A percentile compares a stretch with the other conserved stretches of the same genome.
Conservation (phyloP, 30 jellyfish, hydroid and myxozoan genomes). For the Turritopsis rubra region DNA sequence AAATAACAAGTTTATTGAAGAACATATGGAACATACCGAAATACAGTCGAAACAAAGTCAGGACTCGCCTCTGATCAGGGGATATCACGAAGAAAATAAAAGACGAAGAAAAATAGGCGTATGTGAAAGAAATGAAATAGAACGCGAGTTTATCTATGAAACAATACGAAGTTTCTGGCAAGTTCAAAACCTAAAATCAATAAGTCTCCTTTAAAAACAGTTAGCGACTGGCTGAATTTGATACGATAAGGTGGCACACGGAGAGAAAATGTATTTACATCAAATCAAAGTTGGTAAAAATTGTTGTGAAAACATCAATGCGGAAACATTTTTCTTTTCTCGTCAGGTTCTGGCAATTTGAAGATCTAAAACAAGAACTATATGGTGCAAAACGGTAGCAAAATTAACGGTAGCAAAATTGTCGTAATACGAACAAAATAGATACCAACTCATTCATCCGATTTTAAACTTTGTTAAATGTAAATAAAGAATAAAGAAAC, state of each 20-base stretch:
- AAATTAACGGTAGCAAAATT: too few relatives aligned
- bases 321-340: too few relatives aligned
- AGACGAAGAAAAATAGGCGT: slow-evolving; percentile 14
- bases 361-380: too few relatives aligned
- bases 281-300: not conserved
- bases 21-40: not conserved
- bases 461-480: too few relatives aligned
- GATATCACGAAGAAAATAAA: not conserved
- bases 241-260: not conserved
- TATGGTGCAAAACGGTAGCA: too few relatives aligned
- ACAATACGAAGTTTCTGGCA: not conserved
- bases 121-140: slow-evolving; percentile 13
- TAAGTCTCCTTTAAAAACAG: not conserved
- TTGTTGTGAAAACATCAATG: too few relatives aligned
- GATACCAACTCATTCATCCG: too few relatives aligned
- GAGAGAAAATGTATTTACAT: not conserved
- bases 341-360: too few relatives aligned
- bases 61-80: not conserved
- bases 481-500: too few relatives aligned
- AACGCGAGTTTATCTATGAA: not conserved
- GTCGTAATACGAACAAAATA: too few relatives aligned
- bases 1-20: not conserved
- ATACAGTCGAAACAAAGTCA: not conserved
- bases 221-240: not conserved
- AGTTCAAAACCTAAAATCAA: not conserved